A percentile compares a stretch with the other conserved stretches of the same genome.
Evolutionary conservation across 1,140 invertebrate genomes (phyloP).

Genomic region (Hestina assimilis): DNA sequence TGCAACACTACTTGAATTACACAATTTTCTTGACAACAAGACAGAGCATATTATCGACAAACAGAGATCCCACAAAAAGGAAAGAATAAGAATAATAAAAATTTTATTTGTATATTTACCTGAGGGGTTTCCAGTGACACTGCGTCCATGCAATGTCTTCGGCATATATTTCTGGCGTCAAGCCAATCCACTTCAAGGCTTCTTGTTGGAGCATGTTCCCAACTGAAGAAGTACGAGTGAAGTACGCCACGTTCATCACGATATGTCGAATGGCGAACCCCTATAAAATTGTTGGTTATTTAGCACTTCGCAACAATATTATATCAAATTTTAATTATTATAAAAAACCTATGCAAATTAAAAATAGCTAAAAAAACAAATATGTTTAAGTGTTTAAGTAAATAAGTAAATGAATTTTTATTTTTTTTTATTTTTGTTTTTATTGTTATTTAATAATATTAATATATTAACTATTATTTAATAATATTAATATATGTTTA

Average conservation of each 20-base stretch:
- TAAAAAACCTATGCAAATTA: too few species aligned
- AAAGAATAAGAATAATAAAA: too few species aligned
- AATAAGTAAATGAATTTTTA: too few species aligned
- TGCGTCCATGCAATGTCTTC: conserved; percentile 95
- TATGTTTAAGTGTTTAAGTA: too few species aligned
- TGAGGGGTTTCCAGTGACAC: conserved; percentile 93
- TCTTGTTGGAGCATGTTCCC: conserved; percentile 92
- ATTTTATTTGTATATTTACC: conserved; percentile 52
- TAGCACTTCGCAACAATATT: too few species aligned
- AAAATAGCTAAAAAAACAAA: too few species aligned
- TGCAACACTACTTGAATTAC: neutral
- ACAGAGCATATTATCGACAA: neutral
- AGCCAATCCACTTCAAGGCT: conserved; percentile 94
- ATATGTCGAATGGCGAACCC: conserved; percentile 91
- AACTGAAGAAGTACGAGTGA: conserved; percentile 96
- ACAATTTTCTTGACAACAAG: neutral
- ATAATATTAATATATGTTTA: too few species aligned
- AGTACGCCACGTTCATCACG: conserved; percentile 90
- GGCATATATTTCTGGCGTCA: conserved; percentile 93
- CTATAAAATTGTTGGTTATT: conserved; percentile 77
- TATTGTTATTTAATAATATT: too few species aligned
- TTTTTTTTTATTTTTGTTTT: too few species aligned
- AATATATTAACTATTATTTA: too few species aligned
- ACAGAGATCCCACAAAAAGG: too few species aligned
- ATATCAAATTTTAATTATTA: too few species aligned